A percentile compares a stretch with the other conserved stretches of the same genome.
phyloP scores from a whole-genome alignment of 2,113 vertebrate genomes.

The Nipponia nippon region DNA sequence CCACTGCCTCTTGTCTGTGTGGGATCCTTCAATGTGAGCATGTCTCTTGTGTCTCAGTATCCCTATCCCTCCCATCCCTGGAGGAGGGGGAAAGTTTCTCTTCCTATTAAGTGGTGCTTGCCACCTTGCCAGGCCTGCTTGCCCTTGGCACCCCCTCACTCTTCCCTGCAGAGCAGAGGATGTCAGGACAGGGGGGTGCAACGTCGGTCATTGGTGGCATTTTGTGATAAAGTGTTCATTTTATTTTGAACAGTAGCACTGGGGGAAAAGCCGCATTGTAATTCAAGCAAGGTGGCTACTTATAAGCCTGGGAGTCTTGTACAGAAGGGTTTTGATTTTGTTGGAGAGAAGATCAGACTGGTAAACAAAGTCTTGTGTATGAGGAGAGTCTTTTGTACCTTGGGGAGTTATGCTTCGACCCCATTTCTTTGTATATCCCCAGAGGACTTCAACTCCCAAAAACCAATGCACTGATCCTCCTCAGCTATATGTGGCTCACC shows the following conservation, averaged over 20 bases:
- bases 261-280: not conserved
- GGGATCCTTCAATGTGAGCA: accelerated
- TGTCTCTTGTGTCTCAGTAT: not conserved
- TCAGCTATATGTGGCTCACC: not conserved
- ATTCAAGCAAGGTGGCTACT: not conserved
- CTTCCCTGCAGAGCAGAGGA: not conserved
- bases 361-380: not conserved
- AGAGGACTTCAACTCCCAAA: not conserved
- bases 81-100: not conserved
- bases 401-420: not conserved
- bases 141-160: not conserved
- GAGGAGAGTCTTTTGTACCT: not conserved
- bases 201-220: not conserved
- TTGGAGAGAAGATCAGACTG: not conserved
- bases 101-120: not conserved
- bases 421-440: not conserved
- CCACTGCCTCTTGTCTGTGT: not conserved
- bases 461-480: not conserved
- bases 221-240: not conserved
- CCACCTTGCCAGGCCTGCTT: not conserved
- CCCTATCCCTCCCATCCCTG: not conserved
- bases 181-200: not conserved
- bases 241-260: not conserved
- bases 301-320: not conserved
- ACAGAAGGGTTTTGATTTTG: not conserved